These are phyloP conservation scores for Calyptommatus sinebrachiatus DNA, from an alignment of 2,113 vertebrate genomes.

Conservation along the genomic window DNA sequence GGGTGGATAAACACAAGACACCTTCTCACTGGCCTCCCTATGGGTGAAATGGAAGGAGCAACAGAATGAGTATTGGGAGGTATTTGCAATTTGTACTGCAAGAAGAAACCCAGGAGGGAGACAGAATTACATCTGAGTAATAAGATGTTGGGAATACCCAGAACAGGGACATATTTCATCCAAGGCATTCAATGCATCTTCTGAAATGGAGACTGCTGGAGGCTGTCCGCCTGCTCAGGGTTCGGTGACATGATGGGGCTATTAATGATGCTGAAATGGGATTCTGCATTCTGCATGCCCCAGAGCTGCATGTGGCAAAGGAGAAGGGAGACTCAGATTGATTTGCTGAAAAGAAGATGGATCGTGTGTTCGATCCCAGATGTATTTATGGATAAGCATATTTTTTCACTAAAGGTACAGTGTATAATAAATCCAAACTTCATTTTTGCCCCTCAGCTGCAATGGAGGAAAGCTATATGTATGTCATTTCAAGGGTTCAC, in stretches of 20 bases:
- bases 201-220: not conserved
- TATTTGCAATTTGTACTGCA: not conserved
- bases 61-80: not conserved
- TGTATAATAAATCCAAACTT: not conserved
- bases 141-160: not conserved
- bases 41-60: not conserved
- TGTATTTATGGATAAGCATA: conserved; percentile 10
- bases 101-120: not conserved
- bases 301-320: fast-evolving
- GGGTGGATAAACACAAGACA: not conserved
- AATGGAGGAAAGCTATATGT: too few relatives aligned
- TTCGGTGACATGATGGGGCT: not conserved
- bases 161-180: not conserved
- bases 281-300: not conserved
- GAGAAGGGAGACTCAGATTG: conserved; percentile 5
- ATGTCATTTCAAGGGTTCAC: too few relatives aligned
- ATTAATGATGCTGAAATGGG: not conserved
- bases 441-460: not conserved
- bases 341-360: conserved; percentile 9
- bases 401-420: not conserved
- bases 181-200: not conserved
- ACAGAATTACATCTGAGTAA: not conserved
- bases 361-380: not conserved
- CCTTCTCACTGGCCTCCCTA: not conserved
- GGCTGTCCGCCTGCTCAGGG: not conserved